Base-by-base conservation (phyloP, 64 coral and sea anemone species). In the Porites lutea region DNA sequence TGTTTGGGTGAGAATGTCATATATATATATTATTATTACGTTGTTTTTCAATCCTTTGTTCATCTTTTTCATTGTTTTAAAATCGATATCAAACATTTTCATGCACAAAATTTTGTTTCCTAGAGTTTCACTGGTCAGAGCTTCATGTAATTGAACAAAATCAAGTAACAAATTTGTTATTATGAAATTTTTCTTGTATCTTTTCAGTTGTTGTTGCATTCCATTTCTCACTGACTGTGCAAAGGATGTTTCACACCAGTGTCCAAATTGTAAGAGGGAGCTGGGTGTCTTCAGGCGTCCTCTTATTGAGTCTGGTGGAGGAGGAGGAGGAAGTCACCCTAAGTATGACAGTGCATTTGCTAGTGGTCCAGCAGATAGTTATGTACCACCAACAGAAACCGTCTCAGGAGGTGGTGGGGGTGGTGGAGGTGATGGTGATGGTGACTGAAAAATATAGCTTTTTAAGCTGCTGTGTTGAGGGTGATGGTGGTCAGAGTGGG, bases 161-260 rank as follows among this genome's bases (percentile, higher is more conserved):
- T 37, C 0, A 0, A 37, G 0, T 0, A 37, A 37, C 27, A 37
- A 37, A 37, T 37, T 37, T 37, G 0, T 37, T 37, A 37, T 37
- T 37, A 37, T 37, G 27, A 37, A 37, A 37, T 37, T 37, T 37
- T 37, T 37, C 27, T 37, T 37, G 27, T 37, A 37, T 37, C 2
- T 3, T 88, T 82, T 58, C 63, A 90, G 88, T 52, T 90, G 88
- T 90, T 90, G 88, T 80, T 90, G 88, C 22, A 71, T 80, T 49
- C 88, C 88, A 81, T 82, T 90, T 59, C 82, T 79, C 22, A 90
- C 79, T 16, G 63, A 90, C 14, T 90, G 88, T 82, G 64, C 88
- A 80, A 90, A 82, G 20, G 88, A 90, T 90, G 88, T 80, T 48
- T 64, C 64, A 2, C 88, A 90, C 12, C 52, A 58, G 12, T 90